A percentile compares a stretch with the other conserved stretches of the same genome.
Conservation (phyloP, 2,888 invertebrate genomes). For the Agrotis segetum region DNA sequence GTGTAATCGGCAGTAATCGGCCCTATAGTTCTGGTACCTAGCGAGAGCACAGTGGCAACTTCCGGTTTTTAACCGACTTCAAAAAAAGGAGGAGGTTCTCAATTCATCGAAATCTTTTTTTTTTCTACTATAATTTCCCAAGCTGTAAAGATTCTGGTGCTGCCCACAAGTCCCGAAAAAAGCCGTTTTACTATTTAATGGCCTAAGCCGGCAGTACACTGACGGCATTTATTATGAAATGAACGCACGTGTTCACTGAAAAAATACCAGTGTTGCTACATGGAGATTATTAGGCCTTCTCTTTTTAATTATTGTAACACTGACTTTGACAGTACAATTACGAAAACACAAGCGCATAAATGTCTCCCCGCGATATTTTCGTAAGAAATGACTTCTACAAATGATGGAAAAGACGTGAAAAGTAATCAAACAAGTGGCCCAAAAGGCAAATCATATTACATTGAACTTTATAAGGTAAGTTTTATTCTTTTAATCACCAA, state of each 20-base stretch:
- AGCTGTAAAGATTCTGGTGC: neutral
- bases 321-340: constrained; percentile 88
- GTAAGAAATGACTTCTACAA: constrained; percentile 91
- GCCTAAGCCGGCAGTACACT: neutral
- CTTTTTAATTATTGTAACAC: constrained; percentile 73
- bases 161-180: neutral
- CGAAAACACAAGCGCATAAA: constrained; percentile 91
- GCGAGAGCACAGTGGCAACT: too few relatives aligned
- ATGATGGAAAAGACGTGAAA: constrained; percentile 91
- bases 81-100: too few relatives aligned
- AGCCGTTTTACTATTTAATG: too few relatives aligned
- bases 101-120: too few relatives aligned
- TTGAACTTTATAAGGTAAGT: constrained; percentile 89
- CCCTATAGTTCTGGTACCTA: too few relatives aligned
- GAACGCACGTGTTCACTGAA: neutral
- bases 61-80: too few relatives aligned
- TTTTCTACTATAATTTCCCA: too few relatives aligned
- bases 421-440: constrained; percentile 86
- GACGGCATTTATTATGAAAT: too few relatives aligned
- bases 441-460: constrained; percentile 88
- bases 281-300: neutral
- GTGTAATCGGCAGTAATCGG: too few relatives aligned
- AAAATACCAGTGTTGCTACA: constrained; percentile 20
- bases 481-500: constrained; percentile 72
- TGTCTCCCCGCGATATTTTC: constrained; percentile 91